Conservation (phyloP, 1,140 invertebrate species). For the Drosophila pachea region DNA sequence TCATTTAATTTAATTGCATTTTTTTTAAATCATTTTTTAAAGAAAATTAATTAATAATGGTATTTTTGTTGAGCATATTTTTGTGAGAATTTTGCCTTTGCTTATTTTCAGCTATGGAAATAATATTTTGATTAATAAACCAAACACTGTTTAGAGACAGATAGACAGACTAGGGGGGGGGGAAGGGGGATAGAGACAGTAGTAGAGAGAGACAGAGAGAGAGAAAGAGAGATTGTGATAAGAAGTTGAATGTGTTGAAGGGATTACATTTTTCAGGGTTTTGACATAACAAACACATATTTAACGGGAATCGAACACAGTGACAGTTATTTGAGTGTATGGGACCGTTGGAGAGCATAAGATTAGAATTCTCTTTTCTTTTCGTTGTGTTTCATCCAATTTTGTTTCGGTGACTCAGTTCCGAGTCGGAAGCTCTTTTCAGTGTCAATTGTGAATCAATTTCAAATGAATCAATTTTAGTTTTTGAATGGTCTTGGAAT, state of each 20-base stretch:
- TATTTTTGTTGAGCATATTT: slow-evolving; percentile 18
- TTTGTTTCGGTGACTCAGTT: slow-evolving; percentile 42
- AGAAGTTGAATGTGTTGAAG: slow-evolving; percentile 49
- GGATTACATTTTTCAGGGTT: slow-evolving; percentile 39
- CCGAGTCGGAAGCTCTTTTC: slow-evolving; percentile 58
- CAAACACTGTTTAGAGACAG: slow-evolving; percentile 30
- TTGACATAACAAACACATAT: slow-evolving; percentile 70
- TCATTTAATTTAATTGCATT: slow-evolving; percentile 17
- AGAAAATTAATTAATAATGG: slow-evolving; percentile 48
- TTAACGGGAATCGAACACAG: slow-evolving; percentile 57
- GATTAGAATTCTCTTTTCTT: slow-evolving; percentile 5
- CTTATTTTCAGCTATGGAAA: slow-evolving; percentile 42
- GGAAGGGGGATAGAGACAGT: slow-evolving; percentile 22
- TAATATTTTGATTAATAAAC: slow-evolving; percentile 43
- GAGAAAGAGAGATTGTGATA: slow-evolving; percentile 31
- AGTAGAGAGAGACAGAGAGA: neutral
- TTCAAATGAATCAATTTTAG: slow-evolving; percentile 46
- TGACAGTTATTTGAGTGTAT: slow-evolving; percentile 46
- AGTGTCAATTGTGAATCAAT: slow-evolving; percentile 61
- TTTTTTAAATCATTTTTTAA: slow-evolving; percentile 37
- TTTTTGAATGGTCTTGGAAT: slow-evolving; percentile 51
- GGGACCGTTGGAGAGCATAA: slow-evolving; percentile 31
- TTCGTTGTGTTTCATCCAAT: slow-evolving; percentile 14
- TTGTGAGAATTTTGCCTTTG: slow-evolving; percentile 20
- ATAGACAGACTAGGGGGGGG: slow-evolving; percentile 20